A percentile compares a stretch with the other conserved stretches of the same genome.
Conservation (phyloP, 2,113 vertebrate species). For the Lepus europaeus region DNA sequence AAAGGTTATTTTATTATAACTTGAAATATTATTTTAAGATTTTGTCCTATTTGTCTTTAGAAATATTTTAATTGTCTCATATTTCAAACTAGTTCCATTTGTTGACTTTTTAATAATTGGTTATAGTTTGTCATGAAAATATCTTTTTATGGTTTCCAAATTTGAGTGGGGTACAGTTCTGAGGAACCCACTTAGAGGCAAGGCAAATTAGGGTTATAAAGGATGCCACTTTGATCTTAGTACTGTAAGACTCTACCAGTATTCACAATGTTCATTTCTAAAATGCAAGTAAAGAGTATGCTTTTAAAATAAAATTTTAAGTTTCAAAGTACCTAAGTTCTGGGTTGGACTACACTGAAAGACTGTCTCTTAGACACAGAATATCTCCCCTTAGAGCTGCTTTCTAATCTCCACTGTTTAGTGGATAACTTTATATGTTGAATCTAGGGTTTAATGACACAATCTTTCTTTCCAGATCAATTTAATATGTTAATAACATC, state of each 20-base stretch:
- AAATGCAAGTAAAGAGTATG: not conserved
- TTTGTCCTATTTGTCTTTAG: not conserved
- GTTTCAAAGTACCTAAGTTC: not conserved
- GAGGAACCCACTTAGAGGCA: not conserved
- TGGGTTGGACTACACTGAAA: not conserved
- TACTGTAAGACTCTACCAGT: not conserved
- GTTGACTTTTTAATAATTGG: slow-evolving; percentile 2
- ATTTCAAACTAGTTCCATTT: slow-evolving; percentile 8
- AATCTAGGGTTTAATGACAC: not conserved
- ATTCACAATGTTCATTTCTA: not conserved
- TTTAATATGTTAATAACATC: slow-evolving; percentile 14
- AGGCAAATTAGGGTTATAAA: not conserved
- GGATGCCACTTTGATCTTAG: not conserved
- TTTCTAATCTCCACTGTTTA: not conserved
- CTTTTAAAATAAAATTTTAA: not conserved
- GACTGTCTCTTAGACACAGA: not conserved
- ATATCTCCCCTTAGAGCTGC: not conserved
- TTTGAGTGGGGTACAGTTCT: not conserved
- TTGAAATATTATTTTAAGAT: not conserved
- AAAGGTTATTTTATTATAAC: not conserved
- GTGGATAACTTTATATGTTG: not conserved
- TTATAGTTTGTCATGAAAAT: not conserved
- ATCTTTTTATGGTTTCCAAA: not conserved
- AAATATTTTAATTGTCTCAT: not conserved
- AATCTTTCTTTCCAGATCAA: not conserved